These are phyloP conservation scores for Drosophila melanocephala DNA, from an alignment of 2,888 invertebrate species.

Conservation along the genomic window DNA sequence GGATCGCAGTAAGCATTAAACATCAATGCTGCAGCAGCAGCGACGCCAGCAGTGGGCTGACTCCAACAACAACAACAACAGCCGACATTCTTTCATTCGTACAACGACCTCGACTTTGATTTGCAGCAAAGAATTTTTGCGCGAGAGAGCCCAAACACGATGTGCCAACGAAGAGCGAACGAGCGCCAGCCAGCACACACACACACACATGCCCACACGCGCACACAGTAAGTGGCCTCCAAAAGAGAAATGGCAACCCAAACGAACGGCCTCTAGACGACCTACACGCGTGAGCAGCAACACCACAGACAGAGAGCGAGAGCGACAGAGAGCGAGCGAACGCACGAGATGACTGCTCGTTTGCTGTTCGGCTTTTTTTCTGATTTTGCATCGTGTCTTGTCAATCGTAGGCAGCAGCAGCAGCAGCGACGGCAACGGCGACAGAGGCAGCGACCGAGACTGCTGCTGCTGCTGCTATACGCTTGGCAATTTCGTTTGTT, in stretches of 20 bases:
- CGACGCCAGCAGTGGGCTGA: conserved; percentile 15
- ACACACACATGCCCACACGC: not conserved
- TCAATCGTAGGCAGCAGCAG: conserved; percentile 11
- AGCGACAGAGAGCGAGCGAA: conserved; percentile 17
- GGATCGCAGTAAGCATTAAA: conserved; percentile 71
- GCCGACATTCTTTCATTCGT: conserved; percentile 84
- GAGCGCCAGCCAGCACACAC: conserved; percentile 2
- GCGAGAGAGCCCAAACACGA: conserved; percentile 25
- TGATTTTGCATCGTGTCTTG: conserved; percentile 26
- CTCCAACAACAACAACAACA: conserved; percentile 31
- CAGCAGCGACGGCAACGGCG: conserved; percentile 7
- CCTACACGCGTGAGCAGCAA: conserved; percentile 80
- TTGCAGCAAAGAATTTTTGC: conserved; percentile 74
- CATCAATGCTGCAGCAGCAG: conserved; percentile 58
- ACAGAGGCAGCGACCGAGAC: conserved; percentile 8
- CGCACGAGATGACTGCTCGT: conserved; percentile 18
- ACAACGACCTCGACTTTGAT: conserved; percentile 85
- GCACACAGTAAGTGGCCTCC: conserved; percentile 32
- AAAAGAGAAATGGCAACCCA: conserved; percentile 48
- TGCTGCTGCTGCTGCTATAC: conserved; percentile 21
- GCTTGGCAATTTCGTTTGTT: conserved; percentile 50
- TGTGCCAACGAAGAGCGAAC: conserved; percentile 26
- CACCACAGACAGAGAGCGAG: conserved; percentile 20
- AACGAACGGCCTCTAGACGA: conserved; percentile 84
- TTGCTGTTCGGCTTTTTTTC: conserved; percentile 10